A percentile compares a stretch with the other conserved stretches of the same genome.
Evolutionary conservation across 2,797 vertebrate genomes (phyloP).

Genomic region (Gambelia wislizenii): DNA sequence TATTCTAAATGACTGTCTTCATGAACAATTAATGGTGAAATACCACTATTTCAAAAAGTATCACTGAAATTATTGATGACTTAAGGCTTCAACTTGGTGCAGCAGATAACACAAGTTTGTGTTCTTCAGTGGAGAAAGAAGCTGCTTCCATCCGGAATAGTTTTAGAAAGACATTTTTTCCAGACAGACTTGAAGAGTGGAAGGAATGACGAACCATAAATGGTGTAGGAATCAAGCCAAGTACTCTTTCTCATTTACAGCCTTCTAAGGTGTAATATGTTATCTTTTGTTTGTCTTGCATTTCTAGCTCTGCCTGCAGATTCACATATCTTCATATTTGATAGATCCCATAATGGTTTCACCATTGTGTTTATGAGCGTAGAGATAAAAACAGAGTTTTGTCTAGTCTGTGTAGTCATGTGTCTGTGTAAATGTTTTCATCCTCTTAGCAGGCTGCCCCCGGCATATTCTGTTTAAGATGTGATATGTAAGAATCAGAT

Average conservation of each 20-base stretch:
- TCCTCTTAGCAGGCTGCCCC: fast-evolving
- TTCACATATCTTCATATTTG: not conserved
- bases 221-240: slow-evolving; percentile 15
- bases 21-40: not conserved
- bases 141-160: not conserved
- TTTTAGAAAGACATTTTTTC: not conserved
- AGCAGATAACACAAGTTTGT: not conserved
- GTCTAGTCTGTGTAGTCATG: not conserved
- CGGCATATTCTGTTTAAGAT: fast-evolving
- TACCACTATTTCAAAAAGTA: not conserved
- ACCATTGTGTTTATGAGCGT: not conserved
- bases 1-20: slow-evolving; percentile 17
- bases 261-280: not conserved
- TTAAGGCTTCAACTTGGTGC: not conserved
- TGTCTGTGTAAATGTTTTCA: fast-evolving
- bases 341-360: not conserved
- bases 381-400: not conserved
- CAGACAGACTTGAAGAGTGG: not conserved
- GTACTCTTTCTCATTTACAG: not conserved
- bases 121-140: not conserved
- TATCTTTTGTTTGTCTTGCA: not conserved
- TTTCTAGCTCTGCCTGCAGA: not conserved
- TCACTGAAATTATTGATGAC: slow-evolving; percentile 23
- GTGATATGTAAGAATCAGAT: not conserved
- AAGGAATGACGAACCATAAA: fast-evolving